Evolutionary conservation across 2,888 invertebrate species (phyloP).

Genomic region (Apeira syringaria): DNA sequence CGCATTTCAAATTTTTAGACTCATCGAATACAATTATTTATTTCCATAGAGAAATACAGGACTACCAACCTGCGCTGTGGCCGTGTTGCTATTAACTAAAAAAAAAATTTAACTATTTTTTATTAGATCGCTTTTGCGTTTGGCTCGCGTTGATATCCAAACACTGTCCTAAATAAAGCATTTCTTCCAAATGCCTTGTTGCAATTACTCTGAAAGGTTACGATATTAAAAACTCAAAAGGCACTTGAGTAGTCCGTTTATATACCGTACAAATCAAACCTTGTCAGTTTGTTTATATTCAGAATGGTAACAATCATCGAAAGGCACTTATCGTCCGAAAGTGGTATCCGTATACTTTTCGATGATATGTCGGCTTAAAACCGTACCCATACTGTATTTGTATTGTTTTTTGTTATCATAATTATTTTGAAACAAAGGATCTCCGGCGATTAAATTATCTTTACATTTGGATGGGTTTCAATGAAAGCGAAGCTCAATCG

Average conservation of each 20-base stretch:
- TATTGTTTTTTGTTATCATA: constrained; percentile 7
- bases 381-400: background rate
- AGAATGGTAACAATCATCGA: constrained; percentile 22
- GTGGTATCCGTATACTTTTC: constrained; percentile 3
- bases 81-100: too few relatives aligned
- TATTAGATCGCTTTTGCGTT: too few relatives aligned
- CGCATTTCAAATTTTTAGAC: too few relatives aligned
- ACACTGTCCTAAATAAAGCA: too few relatives aligned
- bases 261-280: constrained; percentile 25
- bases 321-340: constrained; percentile 21
- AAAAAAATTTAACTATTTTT: too few relatives aligned
- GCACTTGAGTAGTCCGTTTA: constrained; percentile 16
- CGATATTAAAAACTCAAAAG: constrained; percentile 9
- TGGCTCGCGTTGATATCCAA: too few relatives aligned
- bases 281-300: constrained; percentile 19
- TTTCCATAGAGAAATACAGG: too few relatives aligned
- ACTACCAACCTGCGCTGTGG: too few relatives aligned
- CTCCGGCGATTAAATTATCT: constrained; percentile 14
- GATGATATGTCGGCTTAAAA: constrained; percentile 12
- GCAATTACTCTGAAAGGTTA: too few relatives aligned
- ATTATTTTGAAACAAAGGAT: constrained; percentile 18
- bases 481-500: constrained; percentile 1
- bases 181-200: too few relatives aligned
- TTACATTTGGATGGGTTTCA: constrained; percentile 8
- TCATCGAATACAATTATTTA: too few relatives aligned